Base-by-base conservation (phyloP, 1,140 invertebrate genomes). In the Muscidifurax raptorellus region DNA sequence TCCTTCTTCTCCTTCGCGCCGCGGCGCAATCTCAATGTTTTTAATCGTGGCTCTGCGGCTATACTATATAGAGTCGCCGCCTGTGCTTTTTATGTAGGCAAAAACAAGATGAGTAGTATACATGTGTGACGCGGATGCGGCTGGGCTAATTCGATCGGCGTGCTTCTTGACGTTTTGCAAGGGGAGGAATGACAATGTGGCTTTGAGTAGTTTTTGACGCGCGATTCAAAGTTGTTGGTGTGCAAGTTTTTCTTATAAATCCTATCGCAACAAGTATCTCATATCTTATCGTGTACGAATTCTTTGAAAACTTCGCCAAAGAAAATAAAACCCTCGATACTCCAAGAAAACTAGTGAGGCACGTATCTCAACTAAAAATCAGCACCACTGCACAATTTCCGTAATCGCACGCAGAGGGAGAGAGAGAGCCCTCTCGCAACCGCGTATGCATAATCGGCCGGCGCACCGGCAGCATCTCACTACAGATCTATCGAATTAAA, bases 401-500 rank as follows among this genome's bases (percentile, higher is more conserved):
- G 28, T 69, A 69, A 28, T 30, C 66, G 4, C 22, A 59, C 15
- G n/a, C 5, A 59, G 52, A n/a, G 52, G 10, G 36, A 40, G 36
- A 59, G 52, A 59, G 18, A 59, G 52, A 59, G 52, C 47, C 0
- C 47, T 2, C 1, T 15, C 6, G 52, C 52, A n/a, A 22, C 6
- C 18, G 6, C 18, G 4, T 59, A 59, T 59, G 22, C 52, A n/a
- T 59, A 59, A 59, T 59, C 18, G 47, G 1, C 47, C 18, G 47
- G 18, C 47, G 10, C 47, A 6, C 18, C 22, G 18, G 22, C 52
- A n/a, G 52, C 52, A 59, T 59, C 52, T 59, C 52, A 22, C 5
- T 18, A 59, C n/a, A 18, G 52, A 59, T 59, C 52, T 59, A 59
- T 59, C 66, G 66, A 69, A 69, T 69, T 69, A 69, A 69, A 69